Base-by-base conservation (phyloP, 2,888 invertebrate genomes). In the Drosophila sordidula region DNA sequence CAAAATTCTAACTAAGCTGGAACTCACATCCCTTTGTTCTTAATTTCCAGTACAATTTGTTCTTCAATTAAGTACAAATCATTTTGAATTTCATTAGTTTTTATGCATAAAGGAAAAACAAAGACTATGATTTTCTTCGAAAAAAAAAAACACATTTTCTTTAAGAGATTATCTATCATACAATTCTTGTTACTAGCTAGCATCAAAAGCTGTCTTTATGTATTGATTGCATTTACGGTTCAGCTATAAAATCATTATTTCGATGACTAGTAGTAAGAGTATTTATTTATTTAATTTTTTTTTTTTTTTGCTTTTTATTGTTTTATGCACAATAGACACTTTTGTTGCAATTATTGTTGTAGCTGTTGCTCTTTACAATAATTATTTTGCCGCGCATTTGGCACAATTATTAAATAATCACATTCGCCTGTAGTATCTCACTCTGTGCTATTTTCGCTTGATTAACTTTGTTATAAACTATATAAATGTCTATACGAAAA, bases 401-500 rank as follows among this genome's bases (percentile, higher is more conserved):
- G 87, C 84, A 79, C 87, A 89, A 79, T 84, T 89, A 88, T 83
- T 82, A 75, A 82, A 88, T 85, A 86, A 85, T 85, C 83, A 67
- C 76, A 87, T 72, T 84, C 85, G 70, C 85, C 65, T 54, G 61
- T 57, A 62, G 65, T 64, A 73, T 70, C 65, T 50, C 38, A 64
- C 66, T 65, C 69, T 87, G 86, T 79, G 70, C 87, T 79, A 87
- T 87, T 84, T 85, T 85, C 62, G 79, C 75, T 73, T 76, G 87
- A 83, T 87, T 82, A 73, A 78, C 78, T 80, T 75, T 79, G 76
- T 85, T 85, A 69, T 82, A 79, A 81, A 70, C 79, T 38, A 64
- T 56, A 55, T 55, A 57, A 49, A 57, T 74, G 52, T 61, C 22
- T 56, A 41, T 61, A 61, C 32, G 55, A 39, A 67, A 52, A 54